phyloP scores from a whole-genome alignment of 2,797 vertebrate genomes.

The Gobio occitaniae region DNA sequence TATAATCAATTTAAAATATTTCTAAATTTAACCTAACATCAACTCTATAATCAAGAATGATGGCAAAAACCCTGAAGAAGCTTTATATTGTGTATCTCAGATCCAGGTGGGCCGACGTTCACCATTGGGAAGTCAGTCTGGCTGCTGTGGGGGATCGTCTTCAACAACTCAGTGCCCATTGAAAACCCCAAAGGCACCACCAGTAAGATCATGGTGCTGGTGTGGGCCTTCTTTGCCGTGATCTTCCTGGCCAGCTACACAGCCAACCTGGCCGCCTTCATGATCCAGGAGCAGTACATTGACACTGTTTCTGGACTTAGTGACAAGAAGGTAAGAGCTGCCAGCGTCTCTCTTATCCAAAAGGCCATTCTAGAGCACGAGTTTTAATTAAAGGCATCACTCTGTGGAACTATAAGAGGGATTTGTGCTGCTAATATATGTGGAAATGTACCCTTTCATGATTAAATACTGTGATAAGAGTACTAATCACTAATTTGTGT shows the following conservation, averaged over 20 bases:
- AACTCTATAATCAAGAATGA: background rate
- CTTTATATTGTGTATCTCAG: slow-evolving; percentile 67
- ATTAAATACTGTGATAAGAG: slow-evolving; percentile 36
- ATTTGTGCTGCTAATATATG: background rate
- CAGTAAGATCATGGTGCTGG: slow-evolving; percentile 98
- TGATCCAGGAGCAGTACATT: slow-evolving; percentile 99
- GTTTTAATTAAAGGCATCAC: slow-evolving; percentile 23
- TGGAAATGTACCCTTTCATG: background rate
- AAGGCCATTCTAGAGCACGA: background rate
- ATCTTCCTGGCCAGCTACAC: slow-evolving; percentile 99
- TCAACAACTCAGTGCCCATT: slow-evolving; percentile 97
- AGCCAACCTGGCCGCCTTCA: slow-evolving; percentile 95
- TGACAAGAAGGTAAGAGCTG: slow-evolving; percentile 90
- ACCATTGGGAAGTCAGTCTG: slow-evolving; percentile 97
- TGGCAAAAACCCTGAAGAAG: background rate
- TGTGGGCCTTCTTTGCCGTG: slow-evolving; percentile 98
- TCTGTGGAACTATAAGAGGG: background rate
- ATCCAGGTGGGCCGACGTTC: slow-evolving; percentile 92
- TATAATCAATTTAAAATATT: background rate
- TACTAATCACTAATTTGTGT: background rate
- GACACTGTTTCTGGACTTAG: slow-evolving; percentile 97
- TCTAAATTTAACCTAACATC: background rate
- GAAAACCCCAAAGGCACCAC: slow-evolving; percentile 98
- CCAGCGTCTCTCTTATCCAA: slow-evolving; percentile 26
- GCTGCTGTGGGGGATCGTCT: slow-evolving; percentile 97